phyloP scores from a whole-genome alignment of 2,888 invertebrate species.

The Salticus scenicus region DNA sequence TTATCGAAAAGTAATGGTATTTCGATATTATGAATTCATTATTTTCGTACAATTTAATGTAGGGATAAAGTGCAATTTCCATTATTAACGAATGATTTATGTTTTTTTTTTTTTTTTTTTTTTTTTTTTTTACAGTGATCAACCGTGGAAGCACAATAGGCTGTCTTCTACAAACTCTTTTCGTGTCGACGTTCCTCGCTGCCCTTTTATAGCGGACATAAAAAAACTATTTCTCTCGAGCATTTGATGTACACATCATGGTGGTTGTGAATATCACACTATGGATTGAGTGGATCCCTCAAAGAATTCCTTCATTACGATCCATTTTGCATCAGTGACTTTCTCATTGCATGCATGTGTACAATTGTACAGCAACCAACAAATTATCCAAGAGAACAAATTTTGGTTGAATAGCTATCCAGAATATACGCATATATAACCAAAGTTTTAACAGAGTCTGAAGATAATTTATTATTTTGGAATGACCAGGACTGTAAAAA shows the following conservation, averaged over 20 bases:
- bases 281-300: conserved; percentile 11
- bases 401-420: not conserved
- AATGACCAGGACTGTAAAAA: not conserved
- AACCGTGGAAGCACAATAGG: conserved; percentile 61
- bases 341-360: conserved; percentile 37
- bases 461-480: not conserved
- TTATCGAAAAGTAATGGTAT: too few relatives aligned
- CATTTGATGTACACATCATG: not conserved
- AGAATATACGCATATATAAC: not conserved
- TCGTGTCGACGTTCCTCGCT: conserved; percentile 56
- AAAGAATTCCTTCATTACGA: not conserved
- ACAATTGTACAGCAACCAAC: conserved; percentile 10
- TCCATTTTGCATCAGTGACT: not conserved
- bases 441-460: not conserved
- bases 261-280: not conserved
- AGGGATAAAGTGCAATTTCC: too few relatives aligned
- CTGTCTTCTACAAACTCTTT: conserved; percentile 52
- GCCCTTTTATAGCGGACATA: conserved; percentile 51
- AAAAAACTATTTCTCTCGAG: not conserved
- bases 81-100: not conserved
- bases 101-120: not conserved
- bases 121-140: conserved; percentile 43
- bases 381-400: not conserved
- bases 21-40: too few relatives aligned
- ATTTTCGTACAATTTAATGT: too few relatives aligned